Conservation (phyloP, 2,888 invertebrate genomes). For the Hemaris fuciformis region DNA sequence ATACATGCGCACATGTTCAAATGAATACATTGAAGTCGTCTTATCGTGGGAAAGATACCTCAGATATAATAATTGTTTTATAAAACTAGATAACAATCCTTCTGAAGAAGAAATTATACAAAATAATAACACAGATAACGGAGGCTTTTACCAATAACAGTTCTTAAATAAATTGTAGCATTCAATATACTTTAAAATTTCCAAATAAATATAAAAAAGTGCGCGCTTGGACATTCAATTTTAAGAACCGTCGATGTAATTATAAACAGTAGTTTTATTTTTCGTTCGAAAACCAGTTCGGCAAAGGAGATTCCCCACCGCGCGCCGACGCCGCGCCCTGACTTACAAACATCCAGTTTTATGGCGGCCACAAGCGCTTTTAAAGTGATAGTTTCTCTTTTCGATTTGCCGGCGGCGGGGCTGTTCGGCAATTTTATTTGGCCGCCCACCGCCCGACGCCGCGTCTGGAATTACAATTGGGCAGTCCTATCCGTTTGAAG, state of each 20-base stretch:
- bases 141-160: too few species aligned
- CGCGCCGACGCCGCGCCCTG: slow-evolving; percentile 40
- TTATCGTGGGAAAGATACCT: too few species aligned
- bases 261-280: neutral
- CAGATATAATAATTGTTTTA: too few species aligned
- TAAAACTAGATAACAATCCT: too few species aligned
- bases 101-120: too few species aligned
- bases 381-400: slow-evolving; percentile 68
- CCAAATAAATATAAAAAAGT: too few species aligned
- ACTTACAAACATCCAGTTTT: slow-evolving; percentile 68
- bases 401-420: slow-evolving; percentile 64
- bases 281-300: neutral
- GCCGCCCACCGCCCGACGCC: slow-evolving; percentile 37
- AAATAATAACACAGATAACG: too few species aligned
- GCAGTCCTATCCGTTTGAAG: neutral
- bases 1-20: too few species aligned
- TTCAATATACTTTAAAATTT: too few species aligned
- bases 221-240: too few species aligned
- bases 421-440: slow-evolving; percentile 55
- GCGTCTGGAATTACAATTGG: slow-evolving; percentile 28
- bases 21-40: too few species aligned
- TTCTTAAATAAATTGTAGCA: too few species aligned
- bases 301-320: slow-evolving; percentile 2
- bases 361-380: slow-evolving; percentile 56
- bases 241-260: neutral